Evolutionary conservation across 2,888 invertebrate species (phyloP), one percentile per base, ranked within the genome.

Genomic region (Ectemnius lituratus): DNA sequence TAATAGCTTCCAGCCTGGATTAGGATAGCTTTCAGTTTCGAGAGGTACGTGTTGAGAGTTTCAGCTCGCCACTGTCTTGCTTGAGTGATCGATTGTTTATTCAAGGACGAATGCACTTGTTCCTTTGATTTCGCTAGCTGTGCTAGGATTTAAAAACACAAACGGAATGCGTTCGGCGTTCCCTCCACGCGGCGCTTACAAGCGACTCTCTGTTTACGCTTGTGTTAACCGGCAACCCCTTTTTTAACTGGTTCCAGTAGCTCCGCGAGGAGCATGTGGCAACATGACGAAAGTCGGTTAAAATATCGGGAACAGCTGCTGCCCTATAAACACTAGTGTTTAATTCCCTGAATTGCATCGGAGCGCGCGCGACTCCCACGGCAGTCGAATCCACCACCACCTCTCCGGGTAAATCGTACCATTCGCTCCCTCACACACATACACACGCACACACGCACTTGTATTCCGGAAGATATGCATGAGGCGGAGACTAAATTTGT

Each of bases 241-340:
- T 80, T 78, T 81, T 81, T 74, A 63, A 72, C 47, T 37, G 18
- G 60, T 70, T 62, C 68, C 69, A 71, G 46, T 62, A 63, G 71
- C 46, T 58, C 62, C 23, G 28, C 45, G 56, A 70, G 73, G 56
- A 70, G 73, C 80, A 78, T 57, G 73, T 81, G 72, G 60, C 67
- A 49, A 16, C 52, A 62, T 59, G 64, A 71, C 28, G 70, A 58
- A 58, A 67, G 58, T 59, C 71, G 57, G 76, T 69, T 72, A 67
- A 77, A 81, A 76, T 79, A 81, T 81, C 67, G 79, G 23, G 49
- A 63, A 62, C 81, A 81, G 81, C 79, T 81, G 81, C 52, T 65
- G 45, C 66, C 46, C 65, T 68, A 28, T 76, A 81, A 81, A 81
- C 81, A 75, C 58, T 70, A 28, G 45, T 28, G 67, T 67, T 77